phyloP scores from a whole-genome alignment of 2,888 invertebrate genomes.

The Thymelicus acteon region DNA sequence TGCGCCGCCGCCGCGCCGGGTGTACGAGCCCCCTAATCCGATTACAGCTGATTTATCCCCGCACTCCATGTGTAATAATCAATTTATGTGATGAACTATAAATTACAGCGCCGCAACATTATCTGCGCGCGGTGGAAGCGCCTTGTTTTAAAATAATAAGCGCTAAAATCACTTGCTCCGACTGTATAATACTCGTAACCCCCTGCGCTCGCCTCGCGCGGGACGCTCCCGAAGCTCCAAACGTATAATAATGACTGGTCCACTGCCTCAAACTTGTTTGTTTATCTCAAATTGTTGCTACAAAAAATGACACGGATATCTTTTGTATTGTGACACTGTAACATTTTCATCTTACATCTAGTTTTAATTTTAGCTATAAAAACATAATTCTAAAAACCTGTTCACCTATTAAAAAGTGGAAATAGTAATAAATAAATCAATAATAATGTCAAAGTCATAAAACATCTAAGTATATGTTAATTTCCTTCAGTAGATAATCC shows the following conservation, averaged over 20 bases:
- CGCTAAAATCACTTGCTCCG: conserved; percentile 2
- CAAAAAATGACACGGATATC: neutral
- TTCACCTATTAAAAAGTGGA: too few relatives aligned
- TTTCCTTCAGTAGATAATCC: too few relatives aligned
- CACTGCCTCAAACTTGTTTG: conserved; percentile 54
- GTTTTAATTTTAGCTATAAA: too few relatives aligned
- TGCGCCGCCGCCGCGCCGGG: conserved; percentile 37
- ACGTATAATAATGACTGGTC: conserved; percentile 64
- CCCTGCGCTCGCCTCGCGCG: conserved; percentile 5
- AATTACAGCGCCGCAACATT: conserved; percentile 54
- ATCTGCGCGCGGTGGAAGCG: conserved; percentile 26
- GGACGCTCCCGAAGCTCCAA: conserved; percentile 56
- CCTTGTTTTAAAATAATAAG: conserved; percentile 20
- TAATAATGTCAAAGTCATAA: too few relatives aligned
- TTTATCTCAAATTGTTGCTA: conserved; percentile 33
- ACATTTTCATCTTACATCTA: too few relatives aligned
- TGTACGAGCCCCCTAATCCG: conserved; percentile 55
- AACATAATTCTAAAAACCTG: too few relatives aligned
- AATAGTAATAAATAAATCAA: too few relatives aligned
- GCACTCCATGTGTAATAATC: conserved; percentile 70
- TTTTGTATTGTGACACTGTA: neutral
- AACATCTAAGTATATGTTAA: too few relatives aligned
- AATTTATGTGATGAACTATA: conserved; percentile 78
- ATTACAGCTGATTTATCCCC: conserved; percentile 73
- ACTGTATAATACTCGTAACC: neutral